phyloP scores from a whole-genome alignment of 2,797 vertebrate genomes.

The Lindbergichthys nudifrons region DNA sequence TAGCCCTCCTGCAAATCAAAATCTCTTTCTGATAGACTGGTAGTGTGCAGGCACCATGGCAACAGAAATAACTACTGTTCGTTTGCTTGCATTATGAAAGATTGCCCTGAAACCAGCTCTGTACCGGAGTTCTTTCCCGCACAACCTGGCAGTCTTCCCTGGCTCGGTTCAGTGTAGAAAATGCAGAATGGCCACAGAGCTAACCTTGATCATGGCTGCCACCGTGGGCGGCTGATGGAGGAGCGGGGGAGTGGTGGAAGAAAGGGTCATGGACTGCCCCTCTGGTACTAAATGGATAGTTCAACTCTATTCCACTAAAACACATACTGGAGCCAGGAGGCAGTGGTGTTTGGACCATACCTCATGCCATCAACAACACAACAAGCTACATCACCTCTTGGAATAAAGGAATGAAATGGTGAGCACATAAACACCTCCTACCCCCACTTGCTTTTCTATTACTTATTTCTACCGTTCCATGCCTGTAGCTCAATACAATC shows the following conservation, averaged over 20 bases:
- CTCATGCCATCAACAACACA: conserved; percentile 71
- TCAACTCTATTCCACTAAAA: conserved; percentile 77
- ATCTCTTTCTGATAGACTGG: conserved; percentile 43
- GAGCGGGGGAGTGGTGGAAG: conserved; percentile 63
- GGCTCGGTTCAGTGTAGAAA: conserved; percentile 55
- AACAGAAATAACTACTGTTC: conserved; percentile 50
- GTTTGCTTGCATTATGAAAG: conserved; percentile 62
- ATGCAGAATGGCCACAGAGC: conserved; percentile 56
- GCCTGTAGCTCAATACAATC: conserved; percentile 58
- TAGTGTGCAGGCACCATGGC: conserved; percentile 60
- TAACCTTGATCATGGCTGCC: conserved; percentile 73
- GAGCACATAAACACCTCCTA: conserved; percentile 51
- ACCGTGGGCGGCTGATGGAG: conserved; percentile 69
- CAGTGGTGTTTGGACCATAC: conserved; percentile 64
- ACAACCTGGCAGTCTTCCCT: conserved; percentile 49
- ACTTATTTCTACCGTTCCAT: conserved; percentile 58
- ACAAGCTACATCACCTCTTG: conserved; percentile 69
- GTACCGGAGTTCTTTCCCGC: conserved; percentile 23
- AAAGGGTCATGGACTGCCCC: conserved; percentile 73
- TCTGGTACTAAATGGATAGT: conserved; percentile 80
- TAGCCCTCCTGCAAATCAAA: conserved; percentile 35
- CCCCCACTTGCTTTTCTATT: conserved; percentile 61
- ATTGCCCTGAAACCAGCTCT: conserved; percentile 42
- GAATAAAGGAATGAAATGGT: conserved; percentile 63
- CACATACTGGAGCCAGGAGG: conserved; percentile 61